These are phyloP conservation scores for Lamellibrachia columna DNA, from an alignment of 2,888 invertebrate genomes.

Conservation along the genomic window DNA sequence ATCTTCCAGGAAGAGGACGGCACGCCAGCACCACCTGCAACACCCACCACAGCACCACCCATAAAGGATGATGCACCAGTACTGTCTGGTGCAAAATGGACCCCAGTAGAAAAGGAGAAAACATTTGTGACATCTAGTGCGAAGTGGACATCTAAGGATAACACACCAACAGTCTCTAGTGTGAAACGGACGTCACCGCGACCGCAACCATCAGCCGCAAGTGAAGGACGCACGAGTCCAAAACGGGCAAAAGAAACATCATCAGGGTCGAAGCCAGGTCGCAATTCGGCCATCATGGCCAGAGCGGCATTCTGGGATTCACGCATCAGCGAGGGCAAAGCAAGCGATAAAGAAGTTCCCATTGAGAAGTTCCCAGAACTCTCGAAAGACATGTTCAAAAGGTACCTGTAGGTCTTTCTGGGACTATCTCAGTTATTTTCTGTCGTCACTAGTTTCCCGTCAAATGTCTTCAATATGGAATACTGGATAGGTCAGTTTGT, in stretches of 20 bases:
- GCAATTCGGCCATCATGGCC: slow-evolving; percentile 34
- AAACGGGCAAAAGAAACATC: slow-evolving; percentile 5
- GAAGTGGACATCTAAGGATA: not conserved
- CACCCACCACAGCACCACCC: not conserved
- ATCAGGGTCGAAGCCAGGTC: not conserved
- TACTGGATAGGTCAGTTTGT: not conserved
- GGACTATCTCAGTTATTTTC: not conserved
- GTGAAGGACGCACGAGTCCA: not conserved
- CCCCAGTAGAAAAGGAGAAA: not conserved
- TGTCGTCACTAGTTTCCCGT: not conserved
- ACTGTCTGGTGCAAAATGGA: not conserved
- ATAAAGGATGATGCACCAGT: not conserved
- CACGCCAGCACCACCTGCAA: not conserved
- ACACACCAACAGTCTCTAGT: not conserved
- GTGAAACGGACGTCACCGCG: not conserved
- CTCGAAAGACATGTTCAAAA: slow-evolving; percentile 30
- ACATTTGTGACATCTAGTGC: not conserved
- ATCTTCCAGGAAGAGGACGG: slow-evolving; percentile 8
- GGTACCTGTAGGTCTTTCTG: slow-evolving; percentile 7
- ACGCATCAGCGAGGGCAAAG: slow-evolving; percentile 28
- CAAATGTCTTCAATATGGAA: not conserved
- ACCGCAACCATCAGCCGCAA: not conserved
- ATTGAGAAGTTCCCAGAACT: slow-evolving; percentile 21
- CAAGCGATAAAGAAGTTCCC: slow-evolving; percentile 22
- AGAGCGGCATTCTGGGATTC: slow-evolving; percentile 37